Conservation (phyloP, 2,888 invertebrate genomes). For the Lucinisca nassula region DNA sequence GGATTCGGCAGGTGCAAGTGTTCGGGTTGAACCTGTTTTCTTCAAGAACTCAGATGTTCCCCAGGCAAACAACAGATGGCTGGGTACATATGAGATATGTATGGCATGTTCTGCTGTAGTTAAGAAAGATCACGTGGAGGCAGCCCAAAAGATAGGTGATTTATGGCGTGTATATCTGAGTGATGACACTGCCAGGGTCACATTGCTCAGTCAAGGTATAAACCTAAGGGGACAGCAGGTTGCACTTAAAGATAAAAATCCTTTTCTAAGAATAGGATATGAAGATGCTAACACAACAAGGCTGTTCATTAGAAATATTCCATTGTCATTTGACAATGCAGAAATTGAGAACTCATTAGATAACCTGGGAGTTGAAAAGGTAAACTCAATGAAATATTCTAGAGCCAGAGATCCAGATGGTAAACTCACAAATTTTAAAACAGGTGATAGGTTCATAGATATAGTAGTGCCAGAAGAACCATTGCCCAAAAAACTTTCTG, state of each 20-base stretch:
- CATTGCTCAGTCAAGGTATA: not conserved
- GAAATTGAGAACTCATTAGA: not conserved
- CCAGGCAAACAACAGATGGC: too few relatives aligned
- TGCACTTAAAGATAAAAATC: not conserved
- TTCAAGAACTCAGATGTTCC: too few relatives aligned
- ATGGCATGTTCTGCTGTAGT: not conserved
- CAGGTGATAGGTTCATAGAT: not conserved
- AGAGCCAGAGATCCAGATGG: not conserved
- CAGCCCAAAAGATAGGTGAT: not conserved
- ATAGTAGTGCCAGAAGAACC: not conserved
- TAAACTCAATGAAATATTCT: not conserved
- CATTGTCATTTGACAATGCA: not conserved
- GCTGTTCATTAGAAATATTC: not conserved
- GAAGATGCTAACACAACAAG: not conserved
- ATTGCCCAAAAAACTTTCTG: not conserved
- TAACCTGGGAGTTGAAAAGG: not conserved
- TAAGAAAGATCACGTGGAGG: not conserved
- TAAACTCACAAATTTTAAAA: not conserved
- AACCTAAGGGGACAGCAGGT: not conserved
- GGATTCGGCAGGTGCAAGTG: too few relatives aligned
- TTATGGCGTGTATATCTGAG: not conserved
- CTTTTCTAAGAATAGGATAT: not conserved
- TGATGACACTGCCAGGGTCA: not conserved
- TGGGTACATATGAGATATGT: too few relatives aligned
- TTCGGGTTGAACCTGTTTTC: too few relatives aligned